Evolutionary conservation across 2,113 vertebrate genomes (phyloP), one percentile per base, ranked within the genome.

Genomic region (Otocyon megalotis): DNA sequence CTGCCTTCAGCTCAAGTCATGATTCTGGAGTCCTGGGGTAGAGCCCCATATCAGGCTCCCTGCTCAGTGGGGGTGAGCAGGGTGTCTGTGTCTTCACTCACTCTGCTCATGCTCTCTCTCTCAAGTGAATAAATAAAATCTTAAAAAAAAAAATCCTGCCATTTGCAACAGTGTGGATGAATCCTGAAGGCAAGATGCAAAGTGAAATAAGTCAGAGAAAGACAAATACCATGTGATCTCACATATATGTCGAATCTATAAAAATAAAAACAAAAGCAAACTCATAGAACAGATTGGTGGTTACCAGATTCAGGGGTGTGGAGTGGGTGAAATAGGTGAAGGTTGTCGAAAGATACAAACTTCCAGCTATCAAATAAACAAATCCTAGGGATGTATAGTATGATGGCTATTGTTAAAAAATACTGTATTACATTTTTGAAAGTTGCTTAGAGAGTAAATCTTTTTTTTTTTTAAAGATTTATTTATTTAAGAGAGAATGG

Each of bases 181-280:
- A 77, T 8, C 28, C 9, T 62, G 56, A 89, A 37, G 37, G 20
- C 8, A 76, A 76, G 24, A 76, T 76, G 37, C 56, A 60, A 62
- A 89, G 54, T 89, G 28, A 89, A 89, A 89, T 62, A 76, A 89
- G 71, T 50, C 87, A 89, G 86, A 88, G 43, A 48, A 62, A 77
- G 56, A 89, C 56, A 89, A 89, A 77, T 17, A 56, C 43, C 43
- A 43, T 0, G 43, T 43, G 43, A 43, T 43, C 43, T 43, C 43
- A 43, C 43, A 43, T 43, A 43, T 43, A 43, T 43, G 43, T 43
- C 43, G 7, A 43, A 43, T 43, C 43, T 43, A 43, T 43, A 65
- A 65, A 65, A 65, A 65, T n/a, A 37, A 90, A 80, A 24, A 90
- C 2, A n/a, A 79, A 79, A 80, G 30, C 65, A 16, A 63, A 54